phyloP scores from a whole-genome alignment of 2,797 vertebrate genomes.

The Pipistrellus pipistrellus region DNA sequence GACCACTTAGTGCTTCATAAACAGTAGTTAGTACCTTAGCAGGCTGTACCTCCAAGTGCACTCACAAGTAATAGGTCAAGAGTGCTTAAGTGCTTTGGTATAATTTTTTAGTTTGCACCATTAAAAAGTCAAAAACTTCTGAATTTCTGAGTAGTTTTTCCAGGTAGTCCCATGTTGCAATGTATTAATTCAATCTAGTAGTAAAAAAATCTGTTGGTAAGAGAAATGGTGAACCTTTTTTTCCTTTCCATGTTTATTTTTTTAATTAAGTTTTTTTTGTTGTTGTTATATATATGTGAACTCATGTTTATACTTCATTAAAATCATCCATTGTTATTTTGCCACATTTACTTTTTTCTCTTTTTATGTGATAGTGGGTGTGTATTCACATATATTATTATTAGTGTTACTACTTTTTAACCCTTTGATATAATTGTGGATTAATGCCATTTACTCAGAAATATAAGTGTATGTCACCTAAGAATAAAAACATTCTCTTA shows the following conservation, averaged over 20 bases:
- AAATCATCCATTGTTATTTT: neutral
- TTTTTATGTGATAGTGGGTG: conserved; percentile 1
- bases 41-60: conserved; percentile 16
- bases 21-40: conserved; percentile 45
- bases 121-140: conserved; percentile 47
- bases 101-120: conserved; percentile 56
- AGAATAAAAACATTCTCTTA: conserved; percentile 50
- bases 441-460: conserved; percentile 17
- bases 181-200: conserved; percentile 16
- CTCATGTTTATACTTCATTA: conserved; percentile 11
- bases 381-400: neutral
- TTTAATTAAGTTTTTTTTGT: neutral
- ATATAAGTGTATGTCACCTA: neutral
- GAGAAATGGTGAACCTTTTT: neutral
- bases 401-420: neutral
- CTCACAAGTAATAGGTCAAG: conserved; percentile 51
- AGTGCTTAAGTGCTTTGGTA: conserved; percentile 16
- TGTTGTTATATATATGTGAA: neutral
- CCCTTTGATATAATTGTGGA: conserved; percentile 5
- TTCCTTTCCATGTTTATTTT: conserved; percentile 8
- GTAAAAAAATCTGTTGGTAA: neutral
- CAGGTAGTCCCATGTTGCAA: neutral
- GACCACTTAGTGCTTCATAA: conserved; percentile 41
- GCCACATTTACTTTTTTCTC: conserved; percentile 50
- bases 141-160: conserved; percentile 53